Evolutionary conservation across 2,113 vertebrate genomes (phyloP).

Genomic region (Xenopus tropicalis): UCB_Xtro_10.0 CM004446.2:109503501-109504000

Average conservation of each 20-base stretch:
- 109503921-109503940: constrained; percentile 82
- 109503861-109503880: constrained; percentile 71
- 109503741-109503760: constrained; percentile 71
- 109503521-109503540: no score
- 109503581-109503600: constrained; percentile 84
- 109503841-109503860: constrained; percentile 54
- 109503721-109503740: constrained; percentile 83
- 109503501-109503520: no score
- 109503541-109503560: not conserved
- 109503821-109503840: constrained; percentile 65
- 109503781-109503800: constrained; percentile 80
- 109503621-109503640: constrained; percentile 75
- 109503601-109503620: constrained; percentile 92
- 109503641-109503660: constrained; percentile 64
- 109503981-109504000: constrained; percentile 50
- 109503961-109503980: constrained; percentile 52
- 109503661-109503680: constrained; percentile 90
- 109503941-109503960: constrained; percentile 42
- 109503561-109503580: constrained; percentile 73
- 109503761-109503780: constrained; percentile 73
- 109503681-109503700: constrained; percentile 85
- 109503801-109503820: constrained; percentile 84
- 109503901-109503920: constrained; percentile 71
- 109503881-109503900: constrained; percentile 64
- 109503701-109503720: constrained; percentile 87